Conservation (phyloP, 2,797 vertebrate species). For the Paratrypauchen microcephalus region DNA sequence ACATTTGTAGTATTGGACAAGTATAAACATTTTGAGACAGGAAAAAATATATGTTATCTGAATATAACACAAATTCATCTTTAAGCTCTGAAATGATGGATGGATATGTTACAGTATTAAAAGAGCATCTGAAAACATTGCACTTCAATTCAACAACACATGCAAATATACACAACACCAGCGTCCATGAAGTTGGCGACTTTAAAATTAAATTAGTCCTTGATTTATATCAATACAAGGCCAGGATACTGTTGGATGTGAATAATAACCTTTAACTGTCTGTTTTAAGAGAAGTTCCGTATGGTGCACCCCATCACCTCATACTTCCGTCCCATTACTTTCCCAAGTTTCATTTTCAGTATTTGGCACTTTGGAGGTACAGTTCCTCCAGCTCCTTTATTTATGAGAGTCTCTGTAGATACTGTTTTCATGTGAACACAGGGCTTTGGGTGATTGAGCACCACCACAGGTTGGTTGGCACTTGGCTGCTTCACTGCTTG, state of each 20-base stretch:
- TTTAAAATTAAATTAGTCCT: slow-evolving; percentile 42
- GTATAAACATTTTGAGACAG: not conserved
- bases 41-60: not conserved
- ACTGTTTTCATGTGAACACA: slow-evolving; percentile 54
- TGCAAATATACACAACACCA: slow-evolving; percentile 10
- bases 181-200: slow-evolving; percentile 6
- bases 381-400: slow-evolving; percentile 18
- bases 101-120: slow-evolving; percentile 20
- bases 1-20: not conserved
- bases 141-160: not conserved
- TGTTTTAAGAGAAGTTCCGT: slow-evolving; percentile 61
- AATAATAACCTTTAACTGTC: slow-evolving; percentile 21
- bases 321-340: slow-evolving; percentile 88
- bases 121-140: slow-evolving; percentile 5
- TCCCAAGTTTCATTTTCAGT: slow-evolving; percentile 92
- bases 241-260: not conserved
- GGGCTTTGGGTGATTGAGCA: slow-evolving; percentile 92
- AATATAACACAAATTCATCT: slow-evolving; percentile 12
- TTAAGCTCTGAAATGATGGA: slow-evolving; percentile 26
- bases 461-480: slow-evolving; percentile 92
- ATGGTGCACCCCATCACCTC: slow-evolving; percentile 84
- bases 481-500: slow-evolving; percentile 87
- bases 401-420: slow-evolving; percentile 11
- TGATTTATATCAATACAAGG: not conserved
- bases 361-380: slow-evolving; percentile 81